These are phyloP conservation scores for Epinephelus cyanopodus DNA, from an alignment of 2,113 vertebrate species.

Conservation along the genomic window DNA sequence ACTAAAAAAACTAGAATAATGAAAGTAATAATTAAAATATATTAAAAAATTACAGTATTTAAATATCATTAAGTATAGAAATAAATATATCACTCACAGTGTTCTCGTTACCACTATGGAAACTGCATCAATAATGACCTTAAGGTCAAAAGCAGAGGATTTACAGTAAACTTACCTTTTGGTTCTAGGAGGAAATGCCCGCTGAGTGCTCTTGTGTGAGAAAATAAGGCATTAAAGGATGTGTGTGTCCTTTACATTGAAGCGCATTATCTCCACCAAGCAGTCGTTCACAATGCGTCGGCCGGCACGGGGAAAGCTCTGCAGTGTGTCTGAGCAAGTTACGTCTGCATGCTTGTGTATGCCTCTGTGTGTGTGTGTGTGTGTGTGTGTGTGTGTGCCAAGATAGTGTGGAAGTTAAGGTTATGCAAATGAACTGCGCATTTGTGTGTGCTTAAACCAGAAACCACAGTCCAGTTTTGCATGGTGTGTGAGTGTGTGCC, in stretches of 20 bases:
- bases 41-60: not conserved
- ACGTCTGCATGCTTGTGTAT: not conserved
- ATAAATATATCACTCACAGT: not conserved
- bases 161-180: constrained; percentile 29
- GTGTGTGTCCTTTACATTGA: not conserved
- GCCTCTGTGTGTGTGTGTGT: not conserved
- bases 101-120: not conserved
- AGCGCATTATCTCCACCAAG: no score
- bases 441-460: not conserved
- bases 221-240: not conserved
- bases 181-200: not conserved
- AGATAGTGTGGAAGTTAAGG: not conserved
- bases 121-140: not conserved
- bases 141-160: not conserved
- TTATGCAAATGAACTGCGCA: constrained; percentile 7
- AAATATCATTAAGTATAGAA: not conserved
- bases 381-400: not conserved
- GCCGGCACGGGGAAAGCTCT: no score
- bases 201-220: not conserved
- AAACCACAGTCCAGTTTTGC: constrained; percentile 24
- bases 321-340: not conserved
- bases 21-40: no score
- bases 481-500: not conserved
- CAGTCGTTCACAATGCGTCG: not conserved
- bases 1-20: not conserved